These are phyloP conservation scores for Saccostrea echinata DNA, from an alignment of 1,140 invertebrate genomes.

Conservation along the genomic window DNA sequence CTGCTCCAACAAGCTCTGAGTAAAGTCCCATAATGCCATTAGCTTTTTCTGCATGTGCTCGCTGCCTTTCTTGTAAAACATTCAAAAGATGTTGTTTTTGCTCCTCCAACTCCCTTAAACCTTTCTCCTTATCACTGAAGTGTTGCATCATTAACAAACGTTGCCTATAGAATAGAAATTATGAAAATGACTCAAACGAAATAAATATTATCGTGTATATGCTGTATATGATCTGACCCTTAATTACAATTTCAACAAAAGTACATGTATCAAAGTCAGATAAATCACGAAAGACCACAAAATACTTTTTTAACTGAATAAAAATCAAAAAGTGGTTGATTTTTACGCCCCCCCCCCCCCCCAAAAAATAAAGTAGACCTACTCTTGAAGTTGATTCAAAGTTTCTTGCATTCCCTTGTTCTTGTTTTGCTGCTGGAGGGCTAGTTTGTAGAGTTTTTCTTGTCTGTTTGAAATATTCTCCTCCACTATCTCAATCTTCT, in stretches of 20 bases:
- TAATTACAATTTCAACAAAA: not conserved
- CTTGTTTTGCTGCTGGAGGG: slow-evolving; percentile 20
- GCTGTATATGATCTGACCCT: not conserved
- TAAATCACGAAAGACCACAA: not conserved
- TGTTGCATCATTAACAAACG: not conserved
- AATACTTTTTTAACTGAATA: not conserved
- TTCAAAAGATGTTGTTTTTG: not conserved
- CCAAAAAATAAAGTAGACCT: not conserved
- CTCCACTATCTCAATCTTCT: slow-evolving; percentile 9
- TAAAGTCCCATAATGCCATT: slow-evolving; percentile 18
- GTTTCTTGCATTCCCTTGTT: not conserved
- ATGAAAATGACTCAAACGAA: not conserved
- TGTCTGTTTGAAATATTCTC: not conserved
- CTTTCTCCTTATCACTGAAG: not conserved
- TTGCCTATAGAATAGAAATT: not conserved
- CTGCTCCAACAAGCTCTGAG: slow-evolving; percentile 11
- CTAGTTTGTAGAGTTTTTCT: slow-evolving; percentile 2
- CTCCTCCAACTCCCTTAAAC: not conserved
- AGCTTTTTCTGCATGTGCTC: slow-evolving; percentile 9
- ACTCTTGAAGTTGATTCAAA: slow-evolving; percentile 4
- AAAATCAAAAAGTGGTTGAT: not conserved
- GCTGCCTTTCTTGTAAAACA: not conserved
- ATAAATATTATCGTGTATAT: not conserved
- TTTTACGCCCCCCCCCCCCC: not conserved
- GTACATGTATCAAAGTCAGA: not conserved